Percentiles rank a stretch among this genome's conserved stretches.
Conservation (phyloP, 1,140 invertebrate species). For the Whitmania pigra region DNA sequence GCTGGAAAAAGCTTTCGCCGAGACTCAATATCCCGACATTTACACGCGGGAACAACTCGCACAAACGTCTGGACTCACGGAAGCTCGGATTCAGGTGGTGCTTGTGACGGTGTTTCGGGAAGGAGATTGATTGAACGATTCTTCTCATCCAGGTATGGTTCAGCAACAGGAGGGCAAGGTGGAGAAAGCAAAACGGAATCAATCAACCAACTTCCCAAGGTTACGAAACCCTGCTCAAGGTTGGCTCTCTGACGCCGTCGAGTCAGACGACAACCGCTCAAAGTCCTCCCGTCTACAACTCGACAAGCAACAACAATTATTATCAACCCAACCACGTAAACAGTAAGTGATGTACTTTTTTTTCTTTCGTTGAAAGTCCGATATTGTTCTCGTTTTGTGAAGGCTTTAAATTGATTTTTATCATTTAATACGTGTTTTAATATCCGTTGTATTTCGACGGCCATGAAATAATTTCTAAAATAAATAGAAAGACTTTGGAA, state of each 20-base stretch:
- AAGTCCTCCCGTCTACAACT: too few species aligned
- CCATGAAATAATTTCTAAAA: too few species aligned
- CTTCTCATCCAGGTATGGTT: conserved; percentile 46
- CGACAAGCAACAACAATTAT: too few species aligned
- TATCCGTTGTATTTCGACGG: too few species aligned
- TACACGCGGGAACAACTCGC: conserved; percentile 89
- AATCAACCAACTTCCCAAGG: neutral
- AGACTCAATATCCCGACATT: conserved; percentile 91
- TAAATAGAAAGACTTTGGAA: too few species aligned
- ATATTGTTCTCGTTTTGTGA: too few species aligned
- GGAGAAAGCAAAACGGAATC: conserved; percentile 47
- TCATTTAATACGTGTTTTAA: too few species aligned
- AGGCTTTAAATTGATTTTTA: too few species aligned
- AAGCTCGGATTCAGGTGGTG: conserved; percentile 87
- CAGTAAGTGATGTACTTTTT: too few species aligned
- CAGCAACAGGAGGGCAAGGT: conserved; percentile 50
- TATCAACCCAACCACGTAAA: too few species aligned
- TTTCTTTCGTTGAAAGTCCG: too few species aligned
- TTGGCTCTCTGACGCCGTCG: neutral
- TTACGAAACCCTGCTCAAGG: conserved; percentile 5
- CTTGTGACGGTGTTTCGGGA: neutral
- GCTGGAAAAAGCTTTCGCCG: conserved; percentile 62
- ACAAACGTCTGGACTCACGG: conserved; percentile 74
- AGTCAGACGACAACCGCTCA: too few species aligned
- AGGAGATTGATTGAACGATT: neutral